phyloP scores from a whole-genome alignment of 2,797 vertebrate species.

The Mormyrus proboscirostris region DNA sequence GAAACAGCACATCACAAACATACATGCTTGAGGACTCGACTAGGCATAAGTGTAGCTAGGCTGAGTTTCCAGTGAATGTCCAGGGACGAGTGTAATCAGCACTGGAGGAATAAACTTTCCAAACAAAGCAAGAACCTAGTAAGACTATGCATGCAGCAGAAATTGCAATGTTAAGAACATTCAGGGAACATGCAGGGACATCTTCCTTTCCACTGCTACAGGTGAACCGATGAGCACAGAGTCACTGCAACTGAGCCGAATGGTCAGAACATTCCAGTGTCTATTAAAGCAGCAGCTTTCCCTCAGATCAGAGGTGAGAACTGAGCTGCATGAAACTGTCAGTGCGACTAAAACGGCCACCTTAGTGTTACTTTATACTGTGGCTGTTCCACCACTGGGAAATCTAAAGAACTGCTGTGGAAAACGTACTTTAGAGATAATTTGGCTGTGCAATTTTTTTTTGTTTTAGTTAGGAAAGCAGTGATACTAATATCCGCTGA shows the following conservation, averaged over 20 bases:
- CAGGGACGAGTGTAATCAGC: background rate
- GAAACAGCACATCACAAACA: background rate
- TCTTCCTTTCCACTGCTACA: background rate
- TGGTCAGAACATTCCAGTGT: background rate
- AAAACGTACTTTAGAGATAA: slow-evolving; percentile 6
- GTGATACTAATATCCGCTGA: background rate
- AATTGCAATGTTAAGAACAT: background rate
- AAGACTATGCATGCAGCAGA: background rate
- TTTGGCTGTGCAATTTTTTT: background rate
- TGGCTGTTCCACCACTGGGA: slow-evolving; percentile 11
- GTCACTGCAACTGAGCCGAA: background rate
- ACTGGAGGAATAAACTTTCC: background rate
- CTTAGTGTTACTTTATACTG: background rate
- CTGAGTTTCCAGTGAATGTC: background rate
- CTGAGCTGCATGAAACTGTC: background rate
- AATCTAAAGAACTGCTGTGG: slow-evolving; percentile 17
- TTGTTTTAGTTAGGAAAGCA: background rate
- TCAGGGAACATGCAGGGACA: background rate
- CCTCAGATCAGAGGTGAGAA: background rate
- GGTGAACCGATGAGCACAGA: background rate
- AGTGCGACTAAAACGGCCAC: background rate
- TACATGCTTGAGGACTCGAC: background rate
- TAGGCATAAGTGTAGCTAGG: background rate
- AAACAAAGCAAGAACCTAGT: background rate
- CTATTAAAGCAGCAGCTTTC: background rate